Evolutionary conservation across 2,888 invertebrate genomes (phyloP), one percentile per base, ranked within the genome.

Genomic region (Reticulitermes lucifugus): DNA sequence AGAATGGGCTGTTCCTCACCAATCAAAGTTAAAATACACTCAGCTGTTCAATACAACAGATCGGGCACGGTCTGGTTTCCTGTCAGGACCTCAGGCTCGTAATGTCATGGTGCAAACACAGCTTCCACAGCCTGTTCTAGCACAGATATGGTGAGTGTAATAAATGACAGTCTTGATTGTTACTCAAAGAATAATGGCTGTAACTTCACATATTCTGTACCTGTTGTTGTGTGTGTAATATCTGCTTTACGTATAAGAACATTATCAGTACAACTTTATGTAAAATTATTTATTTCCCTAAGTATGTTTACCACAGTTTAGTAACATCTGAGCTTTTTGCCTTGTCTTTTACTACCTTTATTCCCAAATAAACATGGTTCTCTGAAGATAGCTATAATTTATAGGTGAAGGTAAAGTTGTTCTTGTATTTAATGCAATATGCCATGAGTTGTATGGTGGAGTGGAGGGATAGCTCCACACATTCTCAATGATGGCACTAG

Each of bases 11-110:
- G 95, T 99, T 84, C 96, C 96, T 55, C 96, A 96, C 89, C 94
- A 94, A 87, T 95, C 95, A 35, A 96, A 96, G 91, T 92, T 97
- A 86, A 98, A 98, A 90, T 98, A 97, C 90, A 98, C 98, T 0
- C 98, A 98, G 91, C 92, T 98, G 79, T 99, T 98, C 91, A 98
- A 99, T 92, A 96, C 96, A 1, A 96, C 97, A 82, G 99, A 99
- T 92, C 94, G 97, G 87, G 93, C 95, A 29, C 95, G 98, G 89
- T 94, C 94, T n/a, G 98, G 98, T 0, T 96, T 93, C 89, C 93
- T 99, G 83, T 96, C 97, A 5, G 98, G 98, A 0, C 95, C 95
- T 0, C 98, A 98, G 91, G 99, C 99, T 0, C 93, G 99, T 86
- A 95, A 96, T 87, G 95, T 99, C 86, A 95, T 99, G 93, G 94